Percentiles rank a stretch among this genome's conserved stretches.
Conservation (phyloP, 2,888 invertebrate species). For the Tuberolachnus salignus region DNA sequence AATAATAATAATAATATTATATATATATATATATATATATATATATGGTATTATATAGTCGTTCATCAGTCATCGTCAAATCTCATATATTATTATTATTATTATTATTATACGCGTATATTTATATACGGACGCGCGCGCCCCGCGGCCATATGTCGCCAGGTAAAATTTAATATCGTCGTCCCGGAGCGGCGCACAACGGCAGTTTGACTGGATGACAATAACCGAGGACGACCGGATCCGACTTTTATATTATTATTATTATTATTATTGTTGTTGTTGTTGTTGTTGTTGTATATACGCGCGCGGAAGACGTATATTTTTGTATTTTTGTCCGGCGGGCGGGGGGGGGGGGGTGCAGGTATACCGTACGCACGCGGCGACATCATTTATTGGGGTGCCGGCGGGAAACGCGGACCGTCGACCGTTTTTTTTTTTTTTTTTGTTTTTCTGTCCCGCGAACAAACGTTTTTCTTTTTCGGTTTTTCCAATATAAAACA, state of each 20-base stretch:
- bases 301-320: no score
- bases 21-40: no score
- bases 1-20: no score
- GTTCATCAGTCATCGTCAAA: conserved; percentile 58
- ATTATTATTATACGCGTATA: background rate
- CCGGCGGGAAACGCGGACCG: background rate
- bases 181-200: conserved; percentile 41
- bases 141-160: conserved; percentile 57
- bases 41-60: background rate
- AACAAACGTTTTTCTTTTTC: conserved; percentile 49
- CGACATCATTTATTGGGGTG: conserved; percentile 50
- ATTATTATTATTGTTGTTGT: conserved; percentile 25
- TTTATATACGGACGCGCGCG: background rate
- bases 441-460: conserved; percentile 53
- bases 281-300: background rate
- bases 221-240: conserved; percentile 36
- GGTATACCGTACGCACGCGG: background rate
- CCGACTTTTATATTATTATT: conserved; percentile 29
- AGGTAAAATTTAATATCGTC: conserved; percentile 58
- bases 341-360: no score
- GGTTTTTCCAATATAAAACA: conserved; percentile 54
- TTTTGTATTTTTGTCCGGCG: no score
- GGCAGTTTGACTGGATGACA: conserved; percentile 55
- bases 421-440: conserved; percentile 51
- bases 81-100: conserved; percentile 53